These are phyloP conservation scores for Arrhamphus sclerolepis DNA, from an alignment of 2,797 vertebrate genomes.

Conservation along the genomic window DNA sequence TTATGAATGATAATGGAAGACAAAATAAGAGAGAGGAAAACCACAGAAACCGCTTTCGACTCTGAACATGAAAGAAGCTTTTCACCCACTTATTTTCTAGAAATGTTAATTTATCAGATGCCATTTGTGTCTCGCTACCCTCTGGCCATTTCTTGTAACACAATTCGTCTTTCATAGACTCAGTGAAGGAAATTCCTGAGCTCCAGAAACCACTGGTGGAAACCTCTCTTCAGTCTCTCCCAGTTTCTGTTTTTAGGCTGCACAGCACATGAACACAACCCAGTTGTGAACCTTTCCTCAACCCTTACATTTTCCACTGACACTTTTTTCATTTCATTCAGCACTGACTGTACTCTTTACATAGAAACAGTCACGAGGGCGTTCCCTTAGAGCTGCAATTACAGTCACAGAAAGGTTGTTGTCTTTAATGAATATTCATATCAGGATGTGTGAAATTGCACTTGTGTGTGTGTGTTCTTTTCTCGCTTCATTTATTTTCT, in stretches of 20 bases:
- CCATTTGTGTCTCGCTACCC: slow-evolving; percentile 28
- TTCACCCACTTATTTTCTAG: slow-evolving; percentile 27
- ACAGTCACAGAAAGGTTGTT: slow-evolving; percentile 53
- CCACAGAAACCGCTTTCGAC: slow-evolving; percentile 6
- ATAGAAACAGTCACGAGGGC: slow-evolving; percentile 47
- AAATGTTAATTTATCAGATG: slow-evolving; percentile 40
- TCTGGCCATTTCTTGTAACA: slow-evolving; percentile 40
- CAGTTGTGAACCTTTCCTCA: slow-evolving; percentile 37
- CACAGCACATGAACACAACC: slow-evolving; percentile 19
- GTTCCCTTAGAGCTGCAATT: slow-evolving; percentile 60
- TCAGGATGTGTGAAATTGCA: slow-evolving; percentile 28
- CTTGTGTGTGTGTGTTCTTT: slow-evolving; percentile 22
- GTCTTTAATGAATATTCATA: slow-evolving; percentile 56
- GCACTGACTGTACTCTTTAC: slow-evolving; percentile 52
- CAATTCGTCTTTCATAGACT: slow-evolving; percentile 31
- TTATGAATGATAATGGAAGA: slow-evolving; percentile 25
- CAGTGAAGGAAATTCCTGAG: slow-evolving; percentile 48
- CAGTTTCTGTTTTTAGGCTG: slow-evolving; percentile 54
- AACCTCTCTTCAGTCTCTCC: slow-evolving; percentile 40
- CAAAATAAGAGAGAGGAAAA: slow-evolving; percentile 19
- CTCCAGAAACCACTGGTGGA: slow-evolving; percentile 35
- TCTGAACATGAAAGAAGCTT: slow-evolving; percentile 10
- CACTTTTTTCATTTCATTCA: not conserved
- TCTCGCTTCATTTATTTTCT: slow-evolving; percentile 44
- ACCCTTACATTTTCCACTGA: slow-evolving; percentile 34